These are phyloP conservation scores for Dicaeum eximium DNA, from an alignment of 2,113 vertebrate species.

Conservation along the genomic window DNA sequence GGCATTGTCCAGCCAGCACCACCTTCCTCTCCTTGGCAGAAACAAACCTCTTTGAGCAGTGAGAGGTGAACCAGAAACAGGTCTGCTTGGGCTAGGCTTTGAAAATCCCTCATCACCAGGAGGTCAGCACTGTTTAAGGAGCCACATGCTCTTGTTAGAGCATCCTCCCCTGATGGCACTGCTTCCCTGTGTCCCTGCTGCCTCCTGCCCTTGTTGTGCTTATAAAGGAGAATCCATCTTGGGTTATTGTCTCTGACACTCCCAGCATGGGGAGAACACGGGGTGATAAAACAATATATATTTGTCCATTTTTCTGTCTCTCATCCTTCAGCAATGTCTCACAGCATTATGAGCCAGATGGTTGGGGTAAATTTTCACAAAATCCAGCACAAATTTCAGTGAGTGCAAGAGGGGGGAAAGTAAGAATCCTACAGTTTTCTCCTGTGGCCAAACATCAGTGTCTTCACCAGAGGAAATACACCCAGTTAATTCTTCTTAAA, in stretches of 20 bases:
- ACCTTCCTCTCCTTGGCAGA: neutral
- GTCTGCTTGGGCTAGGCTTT: neutral
- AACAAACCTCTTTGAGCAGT: neutral
- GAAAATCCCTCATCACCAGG: neutral
- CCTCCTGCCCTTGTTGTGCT: neutral
- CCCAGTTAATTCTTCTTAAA: slow-evolving; percentile 18
- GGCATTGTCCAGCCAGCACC: neutral
- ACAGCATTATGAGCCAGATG: neutral
- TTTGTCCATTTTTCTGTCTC: slow-evolving; percentile 8
- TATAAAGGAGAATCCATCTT: neutral
- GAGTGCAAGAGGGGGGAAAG: rapidly evolving
- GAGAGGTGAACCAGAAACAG: neutral
- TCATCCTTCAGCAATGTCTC: neutral
- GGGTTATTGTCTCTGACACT: neutral
- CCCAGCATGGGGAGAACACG: neutral
- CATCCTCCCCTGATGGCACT: neutral
- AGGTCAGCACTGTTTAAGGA: neutral
- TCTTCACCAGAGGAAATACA: slow-evolving; percentile 1
- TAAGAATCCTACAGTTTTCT: neutral
- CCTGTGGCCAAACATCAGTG: slow-evolving; percentile 3
- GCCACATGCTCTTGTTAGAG: neutral
- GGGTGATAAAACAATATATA: neutral
- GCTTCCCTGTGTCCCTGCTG: neutral
- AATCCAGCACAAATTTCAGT: neutral
- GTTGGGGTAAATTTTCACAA: neutral